phyloP scores from a whole-genome alignment of 2,113 vertebrate species.

The Pitta sordida region DNA sequence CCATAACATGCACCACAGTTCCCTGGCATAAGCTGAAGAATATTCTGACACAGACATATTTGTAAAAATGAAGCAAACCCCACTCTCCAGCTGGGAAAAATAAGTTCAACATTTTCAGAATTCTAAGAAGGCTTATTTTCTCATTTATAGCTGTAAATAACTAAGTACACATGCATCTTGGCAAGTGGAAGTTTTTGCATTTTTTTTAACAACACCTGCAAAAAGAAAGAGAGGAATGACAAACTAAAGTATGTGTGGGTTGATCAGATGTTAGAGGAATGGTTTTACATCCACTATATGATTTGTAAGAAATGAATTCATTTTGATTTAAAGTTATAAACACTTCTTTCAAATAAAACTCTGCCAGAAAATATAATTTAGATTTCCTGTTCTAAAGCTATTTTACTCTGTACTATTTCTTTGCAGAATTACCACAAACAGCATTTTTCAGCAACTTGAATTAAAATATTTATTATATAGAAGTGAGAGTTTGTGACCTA shows the following conservation, averaged over 20 bases:
- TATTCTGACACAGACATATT: not conserved
- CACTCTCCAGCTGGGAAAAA: constrained; percentile 33
- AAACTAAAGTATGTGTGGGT: constrained; percentile 35
- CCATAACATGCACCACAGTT: not conserved
- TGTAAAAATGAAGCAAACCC: not conserved
- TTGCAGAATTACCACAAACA: not conserved
- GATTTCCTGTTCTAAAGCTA: not conserved
- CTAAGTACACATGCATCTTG: not conserved
- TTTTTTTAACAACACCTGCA: constrained; percentile 54
- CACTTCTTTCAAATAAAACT: not conserved
- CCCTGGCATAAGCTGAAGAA: not conserved
- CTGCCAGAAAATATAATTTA: not conserved
- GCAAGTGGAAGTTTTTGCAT: not conserved
- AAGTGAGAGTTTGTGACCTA: not conserved
- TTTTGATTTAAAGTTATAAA: constrained; percentile 26
- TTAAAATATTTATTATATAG: constrained; percentile 10
- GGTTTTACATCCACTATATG: not conserved
- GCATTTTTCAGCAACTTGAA: not conserved
- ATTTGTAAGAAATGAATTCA: constrained; percentile 6
- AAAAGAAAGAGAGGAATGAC: constrained; percentile 32
- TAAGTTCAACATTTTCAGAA: constrained; percentile 18
- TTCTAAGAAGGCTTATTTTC: constrained; percentile 18
- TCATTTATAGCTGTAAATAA: constrained; percentile 27
- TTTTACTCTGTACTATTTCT: not conserved
- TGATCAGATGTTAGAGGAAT: constrained; percentile 11